Evolutionary conservation across 1,140 invertebrate genomes (phyloP).

Genomic region (Agrypnia vestita): DNA sequence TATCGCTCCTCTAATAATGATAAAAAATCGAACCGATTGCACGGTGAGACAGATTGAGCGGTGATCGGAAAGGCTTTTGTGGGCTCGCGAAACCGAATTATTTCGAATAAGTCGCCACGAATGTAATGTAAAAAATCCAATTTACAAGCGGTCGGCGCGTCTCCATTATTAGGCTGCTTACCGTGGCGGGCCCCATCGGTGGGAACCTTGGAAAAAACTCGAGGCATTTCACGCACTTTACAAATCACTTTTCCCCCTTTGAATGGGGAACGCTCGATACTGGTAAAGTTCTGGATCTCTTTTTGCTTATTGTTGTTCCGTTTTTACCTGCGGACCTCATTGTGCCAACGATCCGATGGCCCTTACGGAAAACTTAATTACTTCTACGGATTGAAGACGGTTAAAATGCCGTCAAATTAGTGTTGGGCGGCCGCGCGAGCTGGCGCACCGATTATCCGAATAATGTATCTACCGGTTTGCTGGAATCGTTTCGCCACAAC

Average conservation of each 20-base stretch:
- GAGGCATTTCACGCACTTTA: slow-evolving; percentile 52
- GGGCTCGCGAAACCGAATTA: slow-evolving; percentile 25
- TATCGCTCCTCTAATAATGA: too few relatives aligned
- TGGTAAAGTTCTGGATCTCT: slow-evolving; percentile 42
- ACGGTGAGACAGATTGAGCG: neutral
- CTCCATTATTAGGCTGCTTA: slow-evolving; percentile 49
- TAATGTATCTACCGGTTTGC: neutral
- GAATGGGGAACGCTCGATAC: slow-evolving; percentile 40
- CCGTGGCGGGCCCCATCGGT: slow-evolving; percentile 31
- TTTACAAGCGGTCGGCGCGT: slow-evolving; percentile 43
- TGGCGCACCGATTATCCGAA: neutral
- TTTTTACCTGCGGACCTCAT: slow-evolving; percentile 55
- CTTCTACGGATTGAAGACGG: slow-evolving; percentile 52
- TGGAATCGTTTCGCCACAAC: too few relatives aligned
- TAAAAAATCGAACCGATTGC: neutral
- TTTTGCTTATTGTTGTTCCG: slow-evolving; percentile 40
- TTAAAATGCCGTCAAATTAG: slow-evolving; percentile 59
- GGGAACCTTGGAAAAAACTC: slow-evolving; percentile 49
- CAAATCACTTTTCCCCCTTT: slow-evolving; percentile 49
- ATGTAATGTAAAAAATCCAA: slow-evolving; percentile 46
- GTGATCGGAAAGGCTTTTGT: neutral
- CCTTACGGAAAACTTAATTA: slow-evolving; percentile 56
- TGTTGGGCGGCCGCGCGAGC: slow-evolving; percentile 36
- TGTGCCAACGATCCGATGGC: slow-evolving; percentile 54
- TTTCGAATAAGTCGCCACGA: slow-evolving; percentile 1